A percentile compares a stretch with the other conserved stretches of the same genome.
Conservation (phyloP, 2,113 vertebrate species). For the Paedocypris sp. region DNA sequence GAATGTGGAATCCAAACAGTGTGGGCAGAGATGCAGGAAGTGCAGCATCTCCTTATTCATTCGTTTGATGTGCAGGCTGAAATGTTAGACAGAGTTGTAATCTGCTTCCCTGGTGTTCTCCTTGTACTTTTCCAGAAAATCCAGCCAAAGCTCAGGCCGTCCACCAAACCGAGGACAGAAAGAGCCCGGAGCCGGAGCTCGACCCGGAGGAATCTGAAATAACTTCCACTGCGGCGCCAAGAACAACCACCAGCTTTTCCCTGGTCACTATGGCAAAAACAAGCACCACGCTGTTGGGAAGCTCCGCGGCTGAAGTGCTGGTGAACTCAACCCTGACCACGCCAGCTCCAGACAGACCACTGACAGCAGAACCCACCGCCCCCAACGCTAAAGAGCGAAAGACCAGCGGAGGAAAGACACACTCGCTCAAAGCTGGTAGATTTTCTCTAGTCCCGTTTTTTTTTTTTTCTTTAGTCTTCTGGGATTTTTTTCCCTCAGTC, state of each 20-base stretch:
- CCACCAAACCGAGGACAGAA: constrained; percentile 55
- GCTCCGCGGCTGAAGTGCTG: constrained; percentile 22
- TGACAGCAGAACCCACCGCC: constrained; percentile 48
- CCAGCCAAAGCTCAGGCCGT: constrained; percentile 43
- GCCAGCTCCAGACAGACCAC: constrained; percentile 39
- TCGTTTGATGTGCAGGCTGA: constrained; percentile 40
- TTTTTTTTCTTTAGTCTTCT: too few relatives aligned
- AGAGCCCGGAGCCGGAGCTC: constrained; percentile 45
- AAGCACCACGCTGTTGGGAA: constrained; percentile 8
- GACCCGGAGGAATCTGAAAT: constrained; percentile 39
- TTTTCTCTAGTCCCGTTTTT: background rate
- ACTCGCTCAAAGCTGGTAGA: constrained; percentile 57
- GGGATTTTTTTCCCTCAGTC: too few relatives aligned
- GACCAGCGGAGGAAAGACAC: constrained; percentile 26
- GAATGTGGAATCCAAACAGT: constrained; percentile 23
- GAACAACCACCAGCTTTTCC: constrained; percentile 29
- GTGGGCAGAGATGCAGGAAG: constrained; percentile 34
- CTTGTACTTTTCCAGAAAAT: constrained; percentile 53
- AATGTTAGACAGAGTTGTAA: constrained; percentile 17
- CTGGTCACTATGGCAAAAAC: constrained; percentile 26
- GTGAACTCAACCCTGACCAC: background rate
- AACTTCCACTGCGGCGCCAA: constrained; percentile 2
- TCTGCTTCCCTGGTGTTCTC: background rate
- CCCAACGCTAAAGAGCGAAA: constrained; percentile 59
- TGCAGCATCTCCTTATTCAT: constrained; percentile 32